Percentiles rank a stretch among this genome's conserved stretches.
These are phyloP conservation scores for Cyclopterus lumpus DNA, from an alignment of 2,797 vertebrate genomes.

Conservation along the genomic window DNA sequence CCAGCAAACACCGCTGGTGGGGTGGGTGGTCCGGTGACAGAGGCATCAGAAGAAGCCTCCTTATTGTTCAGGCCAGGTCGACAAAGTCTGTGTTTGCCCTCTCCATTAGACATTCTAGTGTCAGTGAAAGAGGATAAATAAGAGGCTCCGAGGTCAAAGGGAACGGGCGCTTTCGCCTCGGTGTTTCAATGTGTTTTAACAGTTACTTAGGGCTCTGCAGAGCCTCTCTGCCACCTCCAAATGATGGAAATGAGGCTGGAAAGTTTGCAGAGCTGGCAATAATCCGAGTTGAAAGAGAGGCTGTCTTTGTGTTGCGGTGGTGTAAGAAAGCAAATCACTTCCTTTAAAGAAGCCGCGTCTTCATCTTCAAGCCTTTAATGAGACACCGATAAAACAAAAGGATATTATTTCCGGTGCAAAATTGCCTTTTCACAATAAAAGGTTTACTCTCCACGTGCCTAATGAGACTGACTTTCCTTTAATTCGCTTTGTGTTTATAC, in stretches of 20 bases:
- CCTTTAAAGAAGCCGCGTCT: constrained; percentile 70
- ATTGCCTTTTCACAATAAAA: not conserved
- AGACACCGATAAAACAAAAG: constrained; percentile 49
- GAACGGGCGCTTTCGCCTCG: constrained; percentile 55
- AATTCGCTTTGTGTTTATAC: not conserved
- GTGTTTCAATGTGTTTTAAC: constrained; percentile 83
- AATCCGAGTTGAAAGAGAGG: constrained; percentile 82
- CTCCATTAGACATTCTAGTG: constrained; percentile 84
- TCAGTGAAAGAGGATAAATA: constrained; percentile 77
- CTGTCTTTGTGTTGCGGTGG: constrained; percentile 68
- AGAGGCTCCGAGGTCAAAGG: constrained; percentile 74
- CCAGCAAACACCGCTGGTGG: constrained; percentile 64
- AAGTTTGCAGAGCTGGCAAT: constrained; percentile 87
- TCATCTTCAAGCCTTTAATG: constrained; percentile 73
- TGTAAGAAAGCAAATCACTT: constrained; percentile 72
- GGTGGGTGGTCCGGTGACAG: constrained; percentile 70
- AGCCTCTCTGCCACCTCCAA: constrained; percentile 55
- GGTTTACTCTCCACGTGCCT: not conserved
- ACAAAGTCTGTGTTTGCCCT: constrained; percentile 84
- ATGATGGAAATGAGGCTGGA: constrained; percentile 69
- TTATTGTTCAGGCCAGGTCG: constrained; percentile 65
- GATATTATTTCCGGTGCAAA: not conserved
- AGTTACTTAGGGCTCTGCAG: constrained; percentile 73
- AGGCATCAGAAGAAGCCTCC: constrained; percentile 44
- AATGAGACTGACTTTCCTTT: not conserved